These are phyloP conservation scores for Corythaeola cristata DNA, from an alignment of 2,113 vertebrate species.

Conservation along the genomic window DNA sequence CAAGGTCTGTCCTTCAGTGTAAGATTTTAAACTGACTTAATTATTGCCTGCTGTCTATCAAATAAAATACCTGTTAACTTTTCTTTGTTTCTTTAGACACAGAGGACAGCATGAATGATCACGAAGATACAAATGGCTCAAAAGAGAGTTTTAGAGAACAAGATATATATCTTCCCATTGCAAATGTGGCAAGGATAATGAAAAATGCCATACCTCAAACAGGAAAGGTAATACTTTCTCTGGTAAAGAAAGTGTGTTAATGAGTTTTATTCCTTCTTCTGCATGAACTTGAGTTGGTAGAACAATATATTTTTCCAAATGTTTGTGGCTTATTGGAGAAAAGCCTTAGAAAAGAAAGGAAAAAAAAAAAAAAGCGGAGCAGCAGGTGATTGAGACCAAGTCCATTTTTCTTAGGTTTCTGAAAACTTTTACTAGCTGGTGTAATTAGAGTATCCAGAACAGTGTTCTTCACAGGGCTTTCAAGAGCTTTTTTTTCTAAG, in stretches of 20 bases:
- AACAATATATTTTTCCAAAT: neutral
- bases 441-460: neutral
- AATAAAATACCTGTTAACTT: neutral
- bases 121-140: constrained; percentile 90
- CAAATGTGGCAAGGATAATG: constrained; percentile 99
- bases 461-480: neutral
- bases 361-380: neutral
- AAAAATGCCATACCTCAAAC: constrained; percentile 97
- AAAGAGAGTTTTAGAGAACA: constrained; percentile 98
- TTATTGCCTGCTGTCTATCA: neutral
- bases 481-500: neutral
- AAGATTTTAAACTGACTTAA: neutral
- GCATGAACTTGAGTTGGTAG: neutral
- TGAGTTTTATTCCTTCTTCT: neutral
- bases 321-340: neutral
- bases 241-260: neutral
- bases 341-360: neutral
- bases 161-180: constrained; percentile 98
- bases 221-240: constrained; percentile 86
- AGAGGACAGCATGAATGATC: constrained; percentile 93
- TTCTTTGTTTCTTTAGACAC: constrained; percentile 73
- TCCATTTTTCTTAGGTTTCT: neutral
- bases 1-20: neutral
- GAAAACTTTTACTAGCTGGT: neutral
- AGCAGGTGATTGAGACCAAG: neutral